A percentile compares a stretch with the other conserved stretches of the same genome.
phyloP scores from a whole-genome alignment of 2,888 invertebrate genomes.

The Microplitis manilae region DNA sequence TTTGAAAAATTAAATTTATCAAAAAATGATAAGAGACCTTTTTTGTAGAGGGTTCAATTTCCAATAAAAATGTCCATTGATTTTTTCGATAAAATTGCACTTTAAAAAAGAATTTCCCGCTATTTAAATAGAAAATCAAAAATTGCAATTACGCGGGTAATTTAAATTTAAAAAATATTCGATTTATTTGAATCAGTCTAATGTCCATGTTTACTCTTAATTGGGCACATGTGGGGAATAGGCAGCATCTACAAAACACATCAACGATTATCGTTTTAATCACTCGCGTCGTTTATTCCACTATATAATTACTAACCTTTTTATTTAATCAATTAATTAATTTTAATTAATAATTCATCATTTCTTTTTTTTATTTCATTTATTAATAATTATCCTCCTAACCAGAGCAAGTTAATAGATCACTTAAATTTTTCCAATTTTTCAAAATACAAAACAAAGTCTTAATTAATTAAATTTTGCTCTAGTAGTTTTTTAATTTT shows the following conservation, averaged over 20 bases:
- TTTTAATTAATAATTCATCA: slow-evolving; percentile 20
- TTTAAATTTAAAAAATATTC: no score
- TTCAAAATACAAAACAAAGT: not conserved
- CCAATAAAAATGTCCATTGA: no score
- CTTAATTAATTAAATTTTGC: not conserved
- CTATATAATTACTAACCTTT: slow-evolving; percentile 25
- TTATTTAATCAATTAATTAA: slow-evolving; percentile 18
- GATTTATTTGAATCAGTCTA: slow-evolving; percentile 47
- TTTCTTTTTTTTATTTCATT: not conserved
- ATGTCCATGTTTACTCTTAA: slow-evolving; percentile 37
- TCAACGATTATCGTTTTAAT: slow-evolving; percentile 61
- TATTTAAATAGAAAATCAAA: no score
- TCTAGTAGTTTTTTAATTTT: not conserved
- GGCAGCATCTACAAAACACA: slow-evolving; percentile 62
- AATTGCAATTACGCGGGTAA: no score
- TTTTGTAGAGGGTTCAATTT: no score
- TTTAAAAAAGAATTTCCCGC: no score
- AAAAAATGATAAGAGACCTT: no score
- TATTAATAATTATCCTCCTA: not conserved
- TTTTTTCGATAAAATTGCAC: no score
- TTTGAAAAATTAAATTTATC: no score
- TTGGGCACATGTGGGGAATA: slow-evolving; percentile 57
- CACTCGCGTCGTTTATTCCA: slow-evolving; percentile 22
- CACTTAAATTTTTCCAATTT: not conserved
- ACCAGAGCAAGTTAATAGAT: not conserved